Base-by-base conservation (phyloP, 1,140 invertebrate species). In the Homarus americanus region DNA sequence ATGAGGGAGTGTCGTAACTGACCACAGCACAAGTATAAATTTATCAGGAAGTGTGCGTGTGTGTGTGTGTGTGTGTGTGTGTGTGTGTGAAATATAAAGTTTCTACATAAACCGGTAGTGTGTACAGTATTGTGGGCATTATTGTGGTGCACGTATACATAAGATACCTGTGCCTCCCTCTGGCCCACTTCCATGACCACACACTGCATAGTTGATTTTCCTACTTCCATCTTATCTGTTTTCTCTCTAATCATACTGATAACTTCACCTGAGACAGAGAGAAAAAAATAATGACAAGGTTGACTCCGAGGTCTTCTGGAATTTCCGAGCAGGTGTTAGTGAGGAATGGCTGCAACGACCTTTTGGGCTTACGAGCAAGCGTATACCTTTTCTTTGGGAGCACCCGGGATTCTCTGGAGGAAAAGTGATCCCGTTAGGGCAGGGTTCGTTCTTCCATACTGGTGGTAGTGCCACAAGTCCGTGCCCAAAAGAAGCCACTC, bases 391-490 rank as follows among this genome's bases (percentile, higher is more conserved):
- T 7, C 40, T 28, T 32, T 28, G 49, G 72, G 72, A 20, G 41
- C 72, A n/a, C 7, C 44, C 79, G 44, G 72, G 72, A 78, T n/a
- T 40, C 84, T 44, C 73, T 34, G 38, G 32, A 76, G 73, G 73
- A 87, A 87, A 87, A 87, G 72, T 78, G 73, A 87, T 87, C 73
- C 84, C 84, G 84, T 87, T 87, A 87, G 72, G 34, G 44, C 44
- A n/a, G 73, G 73, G 38, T 63, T 58, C 63, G 41, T 75, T 75
- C 69, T 86, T 75, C 84, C 49, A 53, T 84, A 84, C 40, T 32
- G 79, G 79, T 58, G 84, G 41, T 53, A 36, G 84, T 76, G 84
- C 66, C 44, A n/a, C 73, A 36, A 49, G 20, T 53, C 73, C 9
- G 20, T 58, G 44, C 69, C 72, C 72, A 76, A 76, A 76, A 76